Conservation (phyloP, 92 coral and sea anemone species). For the Phenganax marumi region DNA sequence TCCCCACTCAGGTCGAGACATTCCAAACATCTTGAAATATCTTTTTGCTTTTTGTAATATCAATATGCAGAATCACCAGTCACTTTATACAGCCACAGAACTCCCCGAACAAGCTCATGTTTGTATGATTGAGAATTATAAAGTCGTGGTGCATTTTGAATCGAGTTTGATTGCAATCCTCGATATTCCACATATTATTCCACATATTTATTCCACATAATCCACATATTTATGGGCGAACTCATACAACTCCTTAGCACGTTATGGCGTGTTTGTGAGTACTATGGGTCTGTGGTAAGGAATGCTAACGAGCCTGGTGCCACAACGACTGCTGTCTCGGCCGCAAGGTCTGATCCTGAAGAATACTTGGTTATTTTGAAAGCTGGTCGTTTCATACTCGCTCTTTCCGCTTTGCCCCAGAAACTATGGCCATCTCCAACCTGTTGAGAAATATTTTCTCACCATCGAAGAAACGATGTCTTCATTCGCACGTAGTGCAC, state of each 20-base stretch:
- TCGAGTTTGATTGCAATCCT: slow-evolving; percentile 59
- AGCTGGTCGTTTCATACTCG: neutral
- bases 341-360: slow-evolving; percentile 56
- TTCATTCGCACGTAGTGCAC: neutral
- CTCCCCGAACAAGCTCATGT: slow-evolving; percentile 45
- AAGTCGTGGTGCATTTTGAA: slow-evolving; percentile 48
- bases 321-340: slow-evolving; percentile 66
- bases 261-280: neutral
- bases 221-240: slow-evolving; percentile 63
- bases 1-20: slow-evolving; percentile 48
- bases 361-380: neutral
- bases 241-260: slow-evolving; percentile 40
- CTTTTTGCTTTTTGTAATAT: slow-evolving; percentile 38
- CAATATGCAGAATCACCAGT: slow-evolving; percentile 22
- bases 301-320: slow-evolving; percentile 61
- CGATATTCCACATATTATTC: too few relatives aligned
- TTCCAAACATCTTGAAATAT: neutral
- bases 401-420: slow-evolving; percentile 7
- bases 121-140: slow-evolving; percentile 56
- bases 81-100: slow-evolving; percentile 38
- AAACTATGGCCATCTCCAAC: slow-evolving; percentile 20
- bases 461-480: neutral
- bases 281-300: neutral
- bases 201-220: too few relatives aligned
- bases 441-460: neutral